Evolutionary conservation across 2,797 vertebrate genomes (phyloP), one percentile per base, ranked within the genome.

Genomic region (Scleropages formosus): DNA sequence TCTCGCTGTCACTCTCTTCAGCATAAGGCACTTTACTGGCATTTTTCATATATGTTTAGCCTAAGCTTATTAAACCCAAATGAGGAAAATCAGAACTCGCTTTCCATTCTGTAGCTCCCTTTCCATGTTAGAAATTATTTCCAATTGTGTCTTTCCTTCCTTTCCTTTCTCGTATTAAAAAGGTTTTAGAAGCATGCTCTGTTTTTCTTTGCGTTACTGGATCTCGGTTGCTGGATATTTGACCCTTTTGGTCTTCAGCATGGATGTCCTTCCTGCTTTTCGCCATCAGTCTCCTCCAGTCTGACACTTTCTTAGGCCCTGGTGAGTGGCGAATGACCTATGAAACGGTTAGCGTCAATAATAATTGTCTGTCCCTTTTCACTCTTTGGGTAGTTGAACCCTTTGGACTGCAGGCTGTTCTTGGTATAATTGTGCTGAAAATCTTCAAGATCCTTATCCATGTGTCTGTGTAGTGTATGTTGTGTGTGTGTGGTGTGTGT

Each of bases 281-380:
- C 63, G 27, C 62, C 46, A 27, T 70, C 26, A 75, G 65, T 75
- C 75, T 75, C 65, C 46, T 62, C 24, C 20, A 73, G 73, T 75
- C 49, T 74, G 44, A 58, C 51, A 63, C 18, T 16, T 56, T 63
- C 59, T 12, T 16, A 61, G 62, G 78, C 77, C 77, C 31, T 24
- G 65, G 64, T 61, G 81, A 74, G 26, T 79, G 60, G 65, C 81
- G 90, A 90, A 89, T 91, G 87, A 83, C 69, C 81, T 88, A 86
- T 91, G 88, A 89, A 92, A 91, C 91, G 75, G 90, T 88, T 82
- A 84, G 75, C 79, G 85, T 88, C 90, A 88, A 89, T 89, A 87
- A 85, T 85, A 86, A 89, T 85, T 76, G 62, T 79, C 78, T 77
- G 79, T 83, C 80, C 86, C 83, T 77, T 79, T 85, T 83, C 81